A percentile compares a stretch with the other conserved stretches of the same genome.
Evolutionary conservation across 2,888 invertebrate genomes (phyloP).

Genomic region (Amorpha juglandis): DNA sequence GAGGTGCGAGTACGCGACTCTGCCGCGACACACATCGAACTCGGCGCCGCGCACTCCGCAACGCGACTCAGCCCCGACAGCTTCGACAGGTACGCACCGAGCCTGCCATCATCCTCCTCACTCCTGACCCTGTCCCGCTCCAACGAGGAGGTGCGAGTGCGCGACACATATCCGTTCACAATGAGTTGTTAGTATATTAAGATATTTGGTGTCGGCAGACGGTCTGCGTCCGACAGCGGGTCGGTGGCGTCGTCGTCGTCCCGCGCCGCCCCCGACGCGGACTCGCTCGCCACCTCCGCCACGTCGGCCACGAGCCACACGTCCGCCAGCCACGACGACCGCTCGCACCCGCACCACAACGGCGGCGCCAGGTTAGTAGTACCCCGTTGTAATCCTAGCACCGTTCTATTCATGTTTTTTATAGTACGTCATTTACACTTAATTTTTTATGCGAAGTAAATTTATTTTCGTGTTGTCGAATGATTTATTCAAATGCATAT

Average conservation of each 20-base stretch:
- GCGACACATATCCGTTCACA: no score
- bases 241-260: constrained; percentile 87
- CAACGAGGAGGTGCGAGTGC: no score
- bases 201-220: constrained; percentile 48
- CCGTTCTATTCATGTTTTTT: no score
- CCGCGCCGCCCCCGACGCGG: constrained; percentile 87
- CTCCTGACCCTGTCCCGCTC: no score
- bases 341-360: constrained; percentile 68
- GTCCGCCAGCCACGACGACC: constrained; percentile 80
- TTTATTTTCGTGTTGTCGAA: no score
- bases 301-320: constrained; percentile 88
- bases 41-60: constrained; percentile 19
- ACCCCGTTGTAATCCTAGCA: no score
- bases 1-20: no score
- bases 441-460: no score
- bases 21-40: no score
- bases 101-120: constrained; percentile 7
- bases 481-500: no score
- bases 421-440: no score
- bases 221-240: constrained; percentile 90
- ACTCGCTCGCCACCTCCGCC: constrained; percentile 91
- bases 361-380: constrained; percentile 60
- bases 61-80: constrained; percentile 83
- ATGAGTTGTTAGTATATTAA: not conserved
- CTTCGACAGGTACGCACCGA: constrained; percentile 83